These are phyloP conservation scores for Keiferia lycopersicella DNA, from an alignment of 2,888 invertebrate genomes.

Conservation along the genomic window DNA sequence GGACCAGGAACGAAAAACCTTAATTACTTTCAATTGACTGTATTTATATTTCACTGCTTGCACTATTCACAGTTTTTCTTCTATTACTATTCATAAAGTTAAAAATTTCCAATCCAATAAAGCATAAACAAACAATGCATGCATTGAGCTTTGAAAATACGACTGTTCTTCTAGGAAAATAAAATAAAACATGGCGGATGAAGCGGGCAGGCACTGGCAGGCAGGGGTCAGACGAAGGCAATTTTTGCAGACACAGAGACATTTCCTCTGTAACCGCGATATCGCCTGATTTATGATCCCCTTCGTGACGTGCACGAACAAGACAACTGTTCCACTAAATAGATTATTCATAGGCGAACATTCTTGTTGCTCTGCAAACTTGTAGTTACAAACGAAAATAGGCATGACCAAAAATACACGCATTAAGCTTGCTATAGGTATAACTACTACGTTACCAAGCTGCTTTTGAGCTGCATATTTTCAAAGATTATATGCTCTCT, in stretches of 20 bases:
- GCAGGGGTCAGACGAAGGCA: conserved; percentile 42
- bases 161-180: not conserved
- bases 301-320: conserved; percentile 20
- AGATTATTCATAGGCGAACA: not conserved
- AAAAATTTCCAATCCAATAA: too few species aligned
- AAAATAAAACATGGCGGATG: not conserved
- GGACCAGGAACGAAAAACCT: too few species aligned
- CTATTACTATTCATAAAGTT: too few species aligned
- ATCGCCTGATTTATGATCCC: conserved; percentile 60
- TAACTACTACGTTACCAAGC: not conserved
- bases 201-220: conserved; percentile 26
- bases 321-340: conserved; percentile 13
- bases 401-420: too few species aligned
- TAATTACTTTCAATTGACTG: too few species aligned
- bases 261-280: conserved; percentile 53
- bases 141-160: not conserved
- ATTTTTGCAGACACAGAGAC: conserved; percentile 45
- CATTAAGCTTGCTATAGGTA: not conserved
- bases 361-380: too few species aligned
- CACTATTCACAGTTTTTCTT: too few species aligned
- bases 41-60: too few species aligned
- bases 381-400: too few species aligned
- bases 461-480: not conserved
- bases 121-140: too few species aligned
- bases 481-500: not conserved